These are phyloP conservation scores for Hypotaenidia okinawae DNA, from an alignment of 2,797 vertebrate genomes.

Conservation along the genomic window DNA sequence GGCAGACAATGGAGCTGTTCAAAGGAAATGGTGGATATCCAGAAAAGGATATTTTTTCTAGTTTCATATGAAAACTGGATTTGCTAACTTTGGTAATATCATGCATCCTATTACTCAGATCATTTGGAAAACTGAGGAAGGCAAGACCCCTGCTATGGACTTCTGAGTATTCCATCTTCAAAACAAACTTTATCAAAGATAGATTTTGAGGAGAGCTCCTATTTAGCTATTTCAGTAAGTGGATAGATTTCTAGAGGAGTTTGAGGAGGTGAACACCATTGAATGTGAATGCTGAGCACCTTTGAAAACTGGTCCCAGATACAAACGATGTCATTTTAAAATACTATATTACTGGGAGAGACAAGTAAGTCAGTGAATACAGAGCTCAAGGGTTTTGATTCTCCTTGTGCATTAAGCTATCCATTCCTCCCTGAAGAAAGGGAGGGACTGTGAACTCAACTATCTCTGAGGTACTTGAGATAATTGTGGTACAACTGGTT, in stretches of 20 bases:
- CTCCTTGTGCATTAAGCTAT: background rate
- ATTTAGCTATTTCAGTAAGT: background rate
- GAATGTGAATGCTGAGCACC: background rate
- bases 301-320: background rate
- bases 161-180: background rate
- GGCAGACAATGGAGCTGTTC: background rate
- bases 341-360: background rate
- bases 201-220: background rate
- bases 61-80: background rate
- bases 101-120: background rate
- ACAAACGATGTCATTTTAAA: background rate
- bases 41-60: background rate
- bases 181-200: background rate
- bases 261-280: background rate
- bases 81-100: background rate
- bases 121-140: background rate
- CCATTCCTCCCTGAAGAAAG: background rate
- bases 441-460: background rate
- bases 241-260: background rate
- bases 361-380: background rate
- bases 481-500: constrained; percentile 46
- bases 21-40: background rate
- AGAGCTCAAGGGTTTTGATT: background rate
- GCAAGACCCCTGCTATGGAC: background rate
- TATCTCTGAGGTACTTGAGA: background rate